Evolutionary conservation across 2,888 invertebrate genomes (phyloP), one percentile per base, ranked within the genome.

Genomic region (Agrotis exclamationis): DNA sequence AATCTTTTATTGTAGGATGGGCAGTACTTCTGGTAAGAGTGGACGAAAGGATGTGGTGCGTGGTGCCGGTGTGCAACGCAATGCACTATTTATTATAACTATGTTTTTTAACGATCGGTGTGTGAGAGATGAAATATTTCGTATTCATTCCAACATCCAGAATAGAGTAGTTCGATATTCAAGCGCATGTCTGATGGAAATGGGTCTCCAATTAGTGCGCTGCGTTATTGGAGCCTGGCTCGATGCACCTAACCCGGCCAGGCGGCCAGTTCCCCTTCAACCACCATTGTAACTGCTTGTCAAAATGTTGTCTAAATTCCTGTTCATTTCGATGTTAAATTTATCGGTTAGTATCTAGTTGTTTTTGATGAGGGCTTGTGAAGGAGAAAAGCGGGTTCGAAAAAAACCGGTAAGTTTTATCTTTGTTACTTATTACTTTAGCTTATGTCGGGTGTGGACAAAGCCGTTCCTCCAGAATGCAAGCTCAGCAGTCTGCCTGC

Each of bases 141-240:
- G 72, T 72, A 72, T 76, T 80, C 72, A 53, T 58, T 79, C 77
- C 48, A n/a, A 68, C 82, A n/a, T 73, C 66, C 57, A 77, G 77
- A 73, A 73, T 56, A 67, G 47, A 62, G 65, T 54, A 50, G 81
- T 77, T 80, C 77, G 66, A 80, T 81, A 81, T 81, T 76, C 53
- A 77, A 57, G 82, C 82, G 82, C 80, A 78, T 82, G 83, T 59
- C 78, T 69, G 66, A 67, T 82, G 44, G 65, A 73, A 80, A 80
- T 75, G 70, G 72, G 68, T 70, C 67, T 77, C 71, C 83, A 82
- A 82, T 82, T 77, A 77, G 68, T 77, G 69, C 28, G 66, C 59
- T 74, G 74, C 81, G 76, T 70, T 78, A 71, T 78, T 72, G 73
- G 67, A 44, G 67, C 74, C 62, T 63, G 62, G 64, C 56, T 54